Evolutionary conservation across 1,140 invertebrate genomes (phyloP).

Genomic region (Chironomus tepperi): DNA sequence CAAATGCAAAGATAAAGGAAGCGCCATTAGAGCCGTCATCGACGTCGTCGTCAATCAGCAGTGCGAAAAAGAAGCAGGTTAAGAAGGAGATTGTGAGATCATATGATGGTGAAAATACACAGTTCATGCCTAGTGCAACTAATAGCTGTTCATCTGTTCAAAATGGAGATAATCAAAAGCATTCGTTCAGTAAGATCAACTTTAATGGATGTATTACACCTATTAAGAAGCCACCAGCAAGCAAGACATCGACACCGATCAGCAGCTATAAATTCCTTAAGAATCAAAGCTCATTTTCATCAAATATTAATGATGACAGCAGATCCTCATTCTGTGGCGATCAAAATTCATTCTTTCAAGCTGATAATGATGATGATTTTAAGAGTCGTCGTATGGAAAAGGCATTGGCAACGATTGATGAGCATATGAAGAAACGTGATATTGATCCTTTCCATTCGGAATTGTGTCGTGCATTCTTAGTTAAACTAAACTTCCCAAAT

Average conservation of each 20-base stretch:
- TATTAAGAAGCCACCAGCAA: background rate
- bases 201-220: slow-evolving; percentile 21
- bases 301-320: slow-evolving; percentile 26
- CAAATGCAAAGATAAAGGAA: background rate
- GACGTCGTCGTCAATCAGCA: background rate
- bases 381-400: slow-evolving; percentile 36
- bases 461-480: slow-evolving; percentile 45
- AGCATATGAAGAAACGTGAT: slow-evolving; percentile 34
- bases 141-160: background rate
- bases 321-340: slow-evolving; percentile 31
- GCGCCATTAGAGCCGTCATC: slow-evolving; percentile 18
- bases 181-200: background rate
- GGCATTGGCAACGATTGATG: slow-evolving; percentile 35
- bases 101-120: slow-evolving; percentile 17
- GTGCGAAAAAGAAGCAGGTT: slow-evolving; percentile 15
- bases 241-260: slow-evolving; percentile 24
- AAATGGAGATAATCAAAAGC: background rate
- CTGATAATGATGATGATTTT: slow-evolving; percentile 36
- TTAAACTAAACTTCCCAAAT: slow-evolving; percentile 46
- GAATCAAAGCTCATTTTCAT: slow-evolving; percentile 17
- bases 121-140: background rate
- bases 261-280: slow-evolving; percentile 21
- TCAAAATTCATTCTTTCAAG: slow-evolving; percentile 39
- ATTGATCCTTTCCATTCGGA: slow-evolving; percentile 52
- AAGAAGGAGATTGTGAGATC: background rate